Conservation (phyloP, 2,888 invertebrate species). For the Nesidiocoris tenuis region DNA sequence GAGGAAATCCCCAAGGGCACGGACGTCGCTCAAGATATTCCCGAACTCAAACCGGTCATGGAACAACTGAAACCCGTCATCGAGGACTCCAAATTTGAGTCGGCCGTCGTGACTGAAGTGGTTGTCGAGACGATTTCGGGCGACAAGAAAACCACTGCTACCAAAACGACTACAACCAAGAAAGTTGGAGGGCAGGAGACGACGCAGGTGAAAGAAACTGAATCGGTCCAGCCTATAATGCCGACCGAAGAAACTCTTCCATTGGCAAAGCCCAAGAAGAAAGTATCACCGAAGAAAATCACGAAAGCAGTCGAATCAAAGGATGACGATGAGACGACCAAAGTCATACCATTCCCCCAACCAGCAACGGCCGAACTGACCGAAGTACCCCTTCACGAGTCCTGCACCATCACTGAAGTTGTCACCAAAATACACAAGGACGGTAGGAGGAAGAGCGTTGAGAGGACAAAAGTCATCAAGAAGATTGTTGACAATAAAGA, state of each 20-base stretch:
- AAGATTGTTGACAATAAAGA: constrained; percentile 50
- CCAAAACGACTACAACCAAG: constrained; percentile 42
- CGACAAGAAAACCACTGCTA: constrained; percentile 44
- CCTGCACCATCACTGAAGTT: constrained; percentile 53
- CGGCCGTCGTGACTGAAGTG: constrained; percentile 54
- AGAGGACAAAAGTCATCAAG: constrained; percentile 54
- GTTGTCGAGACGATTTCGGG: constrained; percentile 50
- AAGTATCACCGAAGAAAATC: no score
- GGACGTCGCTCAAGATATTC: constrained; percentile 7
- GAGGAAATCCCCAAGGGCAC: constrained; percentile 51
- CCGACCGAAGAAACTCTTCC: neutral
- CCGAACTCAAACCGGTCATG: constrained; percentile 52
- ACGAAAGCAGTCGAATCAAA: neutral
- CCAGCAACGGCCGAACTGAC: constrained; percentile 46
- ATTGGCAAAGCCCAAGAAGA: no score
- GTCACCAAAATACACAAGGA: constrained; percentile 51
- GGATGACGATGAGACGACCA: neutral
- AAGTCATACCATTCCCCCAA: neutral
- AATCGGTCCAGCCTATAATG: neutral
- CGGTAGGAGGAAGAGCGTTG: constrained; percentile 56
- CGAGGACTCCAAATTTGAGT: constrained; percentile 54
- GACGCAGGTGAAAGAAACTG: constrained; percentile 45
- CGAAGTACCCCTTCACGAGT: constrained; percentile 57
- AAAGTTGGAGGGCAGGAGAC: constrained; percentile 49
- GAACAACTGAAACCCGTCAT: constrained; percentile 51